Evolutionary conservation across 2,797 vertebrate genomes (phyloP).

Genomic region (Loris lydekkerianus): DNA sequence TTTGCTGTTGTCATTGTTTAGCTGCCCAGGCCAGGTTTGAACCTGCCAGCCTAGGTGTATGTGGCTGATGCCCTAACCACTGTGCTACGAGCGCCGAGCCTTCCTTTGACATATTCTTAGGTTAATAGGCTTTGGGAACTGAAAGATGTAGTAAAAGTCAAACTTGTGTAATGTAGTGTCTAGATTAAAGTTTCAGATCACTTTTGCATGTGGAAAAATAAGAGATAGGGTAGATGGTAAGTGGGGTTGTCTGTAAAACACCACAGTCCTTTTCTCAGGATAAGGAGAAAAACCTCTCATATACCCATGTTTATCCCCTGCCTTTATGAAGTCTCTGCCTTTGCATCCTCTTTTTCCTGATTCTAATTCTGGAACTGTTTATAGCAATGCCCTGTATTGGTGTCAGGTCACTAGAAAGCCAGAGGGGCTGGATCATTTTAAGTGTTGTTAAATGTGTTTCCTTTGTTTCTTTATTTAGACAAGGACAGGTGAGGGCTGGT

Average conservation of each 20-base stretch:
- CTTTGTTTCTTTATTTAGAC: constrained; percentile 25
- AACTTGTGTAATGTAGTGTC: not conserved
- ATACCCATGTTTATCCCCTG: not conserved
- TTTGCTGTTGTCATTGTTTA: too few relatives aligned
- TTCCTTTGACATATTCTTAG: not conserved
- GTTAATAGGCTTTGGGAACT: not conserved
- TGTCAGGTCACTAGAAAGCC: constrained; percentile 42
- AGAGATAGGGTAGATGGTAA: not conserved
- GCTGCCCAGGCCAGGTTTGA: too few relatives aligned
- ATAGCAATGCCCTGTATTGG: not conserved
- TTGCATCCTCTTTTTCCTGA: not conserved
- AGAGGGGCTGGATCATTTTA: not conserved
- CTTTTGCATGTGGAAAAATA: not conserved
- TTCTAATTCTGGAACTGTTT: constrained; percentile 62
- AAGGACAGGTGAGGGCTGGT: not conserved
- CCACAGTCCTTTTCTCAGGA: not conserved
- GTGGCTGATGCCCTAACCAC: too few relatives aligned
- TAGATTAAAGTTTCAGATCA: constrained; percentile 19
- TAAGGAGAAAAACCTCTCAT: not conserved
- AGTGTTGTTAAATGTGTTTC: not conserved
- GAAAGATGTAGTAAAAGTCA: constrained; percentile 25
- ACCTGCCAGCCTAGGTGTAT: too few relatives aligned
- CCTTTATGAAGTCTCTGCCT: not conserved
- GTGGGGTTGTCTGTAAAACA: not conserved
- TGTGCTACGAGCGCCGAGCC: too few relatives aligned